Evolutionary conservation across 1,140 invertebrate genomes (phyloP).

Genomic region (Pogonus chalceus): DNA sequence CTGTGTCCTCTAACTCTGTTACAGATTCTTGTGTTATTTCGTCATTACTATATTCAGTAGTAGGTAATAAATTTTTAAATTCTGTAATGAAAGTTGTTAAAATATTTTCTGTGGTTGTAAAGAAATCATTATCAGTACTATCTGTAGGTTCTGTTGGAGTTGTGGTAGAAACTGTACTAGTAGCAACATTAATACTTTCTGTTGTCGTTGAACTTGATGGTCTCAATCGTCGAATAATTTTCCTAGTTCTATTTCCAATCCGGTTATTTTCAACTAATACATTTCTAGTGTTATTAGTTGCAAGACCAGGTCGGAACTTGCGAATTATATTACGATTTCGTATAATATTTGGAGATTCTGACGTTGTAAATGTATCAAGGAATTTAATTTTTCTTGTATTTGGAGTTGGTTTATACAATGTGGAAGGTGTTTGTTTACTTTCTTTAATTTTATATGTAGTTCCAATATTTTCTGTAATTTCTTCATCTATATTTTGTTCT

Average conservation of each 20-base stretch:
- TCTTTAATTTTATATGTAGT: neutral
- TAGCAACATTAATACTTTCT: slow-evolving; percentile 9
- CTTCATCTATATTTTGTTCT: too few relatives aligned
- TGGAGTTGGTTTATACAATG: slow-evolving; percentile 24
- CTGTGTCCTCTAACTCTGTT: too few relatives aligned
- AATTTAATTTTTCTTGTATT: slow-evolving; percentile 32
- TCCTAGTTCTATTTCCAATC: slow-evolving; percentile 11
- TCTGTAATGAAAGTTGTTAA: neutral
- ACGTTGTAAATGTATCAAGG: slow-evolving; percentile 15
- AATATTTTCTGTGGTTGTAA: neutral
- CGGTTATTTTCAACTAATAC: slow-evolving; percentile 17
- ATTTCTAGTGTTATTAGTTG: slow-evolving; percentile 11
- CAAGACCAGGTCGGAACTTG: slow-evolving; percentile 34
- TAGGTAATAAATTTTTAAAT: too few relatives aligned
- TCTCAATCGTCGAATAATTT: slow-evolving; percentile 21
- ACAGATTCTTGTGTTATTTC: too few relatives aligned
- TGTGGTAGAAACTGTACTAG: slow-evolving; percentile 2
- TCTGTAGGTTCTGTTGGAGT: neutral
- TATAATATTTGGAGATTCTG: slow-evolving; percentile 24
- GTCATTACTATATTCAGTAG: too few relatives aligned
- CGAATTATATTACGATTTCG: slow-evolving; percentile 42
- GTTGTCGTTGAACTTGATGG: slow-evolving; percentile 13
- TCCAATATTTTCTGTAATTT: too few relatives aligned
- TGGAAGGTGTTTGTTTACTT: neutral
- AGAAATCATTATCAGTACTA: slow-evolving; percentile 7